Conservation (phyloP, 2,113 vertebrate species). For the Bubo blakistoni region DNA sequence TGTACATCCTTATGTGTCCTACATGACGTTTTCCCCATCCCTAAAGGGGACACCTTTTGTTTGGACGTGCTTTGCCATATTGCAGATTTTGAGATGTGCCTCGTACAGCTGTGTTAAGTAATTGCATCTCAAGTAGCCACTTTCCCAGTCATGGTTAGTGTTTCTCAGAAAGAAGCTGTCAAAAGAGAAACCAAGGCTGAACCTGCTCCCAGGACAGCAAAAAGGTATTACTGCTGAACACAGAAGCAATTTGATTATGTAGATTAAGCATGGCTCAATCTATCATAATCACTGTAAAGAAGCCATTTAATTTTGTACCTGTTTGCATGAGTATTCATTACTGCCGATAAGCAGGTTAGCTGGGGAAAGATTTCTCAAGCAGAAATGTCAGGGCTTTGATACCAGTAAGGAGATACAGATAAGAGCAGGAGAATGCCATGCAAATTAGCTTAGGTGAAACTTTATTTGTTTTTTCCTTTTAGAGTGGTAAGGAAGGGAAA, state of each 20-base stretch:
- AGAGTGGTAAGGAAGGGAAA: not conserved
- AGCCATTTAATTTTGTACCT: conserved; percentile 66
- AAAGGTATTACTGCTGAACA: conserved; percentile 44
- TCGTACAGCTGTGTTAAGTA: not conserved
- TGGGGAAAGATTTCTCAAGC: not conserved
- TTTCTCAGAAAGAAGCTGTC: conserved; percentile 30
- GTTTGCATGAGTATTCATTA: conserved; percentile 62
- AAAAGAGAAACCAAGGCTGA: not conserved
- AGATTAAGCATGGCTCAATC: conserved; percentile 63
- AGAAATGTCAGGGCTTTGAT: conserved; percentile 38
- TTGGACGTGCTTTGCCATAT: not conserved
- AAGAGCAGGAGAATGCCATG: not conserved
- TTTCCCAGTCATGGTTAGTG: not conserved
- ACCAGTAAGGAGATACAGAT: conserved; percentile 16
- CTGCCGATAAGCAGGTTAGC: conserved; percentile 41
- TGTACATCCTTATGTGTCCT: not conserved
- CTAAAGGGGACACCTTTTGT: not conserved
- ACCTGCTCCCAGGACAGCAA: conserved; percentile 23
- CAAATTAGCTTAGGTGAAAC: not conserved
- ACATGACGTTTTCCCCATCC: not conserved
- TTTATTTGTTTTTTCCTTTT: not conserved
- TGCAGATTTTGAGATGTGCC: not conserved
- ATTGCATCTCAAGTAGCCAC: not conserved
- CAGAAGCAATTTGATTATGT: conserved; percentile 66
- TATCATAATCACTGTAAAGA: conserved; percentile 64